phyloP scores from a whole-genome alignment of 2,113 vertebrate species.

The Aix galericulata region DNA sequence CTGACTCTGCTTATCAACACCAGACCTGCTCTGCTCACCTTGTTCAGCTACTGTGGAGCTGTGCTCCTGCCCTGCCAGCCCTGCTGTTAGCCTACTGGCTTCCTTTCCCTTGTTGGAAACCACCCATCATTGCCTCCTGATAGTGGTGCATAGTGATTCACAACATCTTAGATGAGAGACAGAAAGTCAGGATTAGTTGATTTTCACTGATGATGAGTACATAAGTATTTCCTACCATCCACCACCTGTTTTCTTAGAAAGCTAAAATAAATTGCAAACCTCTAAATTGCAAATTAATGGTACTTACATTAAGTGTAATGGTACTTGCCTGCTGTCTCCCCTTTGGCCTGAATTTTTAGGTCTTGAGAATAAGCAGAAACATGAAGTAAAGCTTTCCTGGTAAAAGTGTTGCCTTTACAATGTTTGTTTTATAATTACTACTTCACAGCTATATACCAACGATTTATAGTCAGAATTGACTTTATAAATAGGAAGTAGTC shows the following conservation, averaged over 20 bases:
- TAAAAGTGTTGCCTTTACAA: not conserved
- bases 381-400: not conserved
- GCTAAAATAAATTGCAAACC: not conserved
- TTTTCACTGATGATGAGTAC: not conserved
- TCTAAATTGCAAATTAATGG: not conserved
- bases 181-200: not conserved
- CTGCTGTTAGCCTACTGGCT: rapidly evolving
- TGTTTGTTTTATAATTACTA: not conserved
- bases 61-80: not conserved
- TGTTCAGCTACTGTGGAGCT: not conserved
- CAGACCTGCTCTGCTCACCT: not conserved
- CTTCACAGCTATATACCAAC: not conserved
- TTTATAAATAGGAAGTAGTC: not conserved
- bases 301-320: not conserved
- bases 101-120: not conserved
- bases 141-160: not conserved
- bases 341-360: not conserved
- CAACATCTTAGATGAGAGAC: not conserved
- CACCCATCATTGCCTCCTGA: not conserved
- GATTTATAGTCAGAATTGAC: not conserved
- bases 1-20: not conserved
- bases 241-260: not conserved
- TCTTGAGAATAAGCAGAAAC: not conserved
- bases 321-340: not conserved
- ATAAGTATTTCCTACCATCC: not conserved